These are phyloP conservation scores for Tanytarsus gracilentus DNA, from an alignment of 2,888 invertebrate species.

Conservation along the genomic window DNA sequence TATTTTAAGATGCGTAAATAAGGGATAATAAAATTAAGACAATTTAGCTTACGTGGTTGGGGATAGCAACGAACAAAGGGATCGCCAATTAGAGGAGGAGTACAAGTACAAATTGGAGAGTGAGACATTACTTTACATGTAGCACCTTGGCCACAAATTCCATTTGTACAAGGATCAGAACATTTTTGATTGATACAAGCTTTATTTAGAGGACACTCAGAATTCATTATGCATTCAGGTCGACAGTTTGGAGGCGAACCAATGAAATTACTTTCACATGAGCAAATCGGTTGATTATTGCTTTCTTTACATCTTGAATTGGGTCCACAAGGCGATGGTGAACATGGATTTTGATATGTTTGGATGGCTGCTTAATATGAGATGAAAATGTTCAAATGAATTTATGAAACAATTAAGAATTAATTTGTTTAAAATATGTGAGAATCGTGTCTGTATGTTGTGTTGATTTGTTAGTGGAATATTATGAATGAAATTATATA, in stretches of 20 bases:
- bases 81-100: conserved; percentile 51
- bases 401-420: no score
- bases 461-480: conserved; percentile 33
- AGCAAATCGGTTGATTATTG: conserved; percentile 56
- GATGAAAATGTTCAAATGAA: no score
- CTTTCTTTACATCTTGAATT: conserved; percentile 55
- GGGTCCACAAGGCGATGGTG: conserved; percentile 58
- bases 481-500: no score
- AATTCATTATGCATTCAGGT: conserved; percentile 57
- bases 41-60: conserved; percentile 29
- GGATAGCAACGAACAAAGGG: conserved; percentile 49
- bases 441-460: no score
- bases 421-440: no score
- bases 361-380: conserved; percentile 35
- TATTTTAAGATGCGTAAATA: neutral
- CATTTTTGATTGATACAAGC: conserved; percentile 57
- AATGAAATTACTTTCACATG: conserved; percentile 51
- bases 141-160: conserved; percentile 56
- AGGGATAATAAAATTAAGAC: neutral
- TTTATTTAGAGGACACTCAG: conserved; percentile 56
- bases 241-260: conserved; percentile 57
- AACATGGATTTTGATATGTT: conserved; percentile 47
- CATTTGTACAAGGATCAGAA: conserved; percentile 57
- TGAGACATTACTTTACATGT: conserved; percentile 59
- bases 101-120: conserved; percentile 58